Evolutionary conservation across 2,888 invertebrate genomes (phyloP).

Genomic region (Melinaea menophilus): DNA sequence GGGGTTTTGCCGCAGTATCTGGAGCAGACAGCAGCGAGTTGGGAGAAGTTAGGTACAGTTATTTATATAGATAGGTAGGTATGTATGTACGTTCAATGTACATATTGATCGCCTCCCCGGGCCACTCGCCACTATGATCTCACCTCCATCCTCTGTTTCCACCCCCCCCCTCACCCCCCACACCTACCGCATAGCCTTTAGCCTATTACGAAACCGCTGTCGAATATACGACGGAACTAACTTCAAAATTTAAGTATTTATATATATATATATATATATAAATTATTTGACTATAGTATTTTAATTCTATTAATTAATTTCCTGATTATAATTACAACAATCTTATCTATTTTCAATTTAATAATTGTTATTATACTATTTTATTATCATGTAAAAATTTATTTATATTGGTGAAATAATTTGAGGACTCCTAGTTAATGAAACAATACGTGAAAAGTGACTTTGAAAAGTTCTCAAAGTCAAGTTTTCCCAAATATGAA

Average conservation of each 20-base stretch:
- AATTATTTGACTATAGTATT: too few species aligned
- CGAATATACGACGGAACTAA: conserved; percentile 32
- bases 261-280: neutral
- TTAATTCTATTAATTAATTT: too few species aligned
- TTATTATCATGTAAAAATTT: too few species aligned
- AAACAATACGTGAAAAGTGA: too few species aligned
- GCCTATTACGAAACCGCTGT: conserved; percentile 57
- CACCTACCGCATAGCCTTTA: conserved; percentile 60
- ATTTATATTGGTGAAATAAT: too few species aligned
- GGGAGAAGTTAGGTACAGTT: conserved; percentile 75
- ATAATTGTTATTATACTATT: too few species aligned
- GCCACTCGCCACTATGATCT: conserved; percentile 78
- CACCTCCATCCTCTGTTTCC: conserved; percentile 75
- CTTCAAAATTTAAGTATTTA: conserved; percentile 13
- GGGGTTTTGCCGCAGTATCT: conserved; percentile 76
- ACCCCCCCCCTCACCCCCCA: conserved; percentile 50
- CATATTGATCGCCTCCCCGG: conserved; percentile 77
- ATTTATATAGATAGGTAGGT: conserved; percentile 74
- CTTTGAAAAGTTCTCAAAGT: too few species aligned
- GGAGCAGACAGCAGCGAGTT: conserved; percentile 76
- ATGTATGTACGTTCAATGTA: conserved; percentile 77
- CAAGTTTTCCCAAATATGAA: too few species aligned
- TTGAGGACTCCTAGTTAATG: too few species aligned
- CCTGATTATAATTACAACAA: too few species aligned
- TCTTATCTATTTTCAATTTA: too few species aligned